These are phyloP conservation scores for Tympanuchus pallidicinctus DNA, from an alignment of 2,113 vertebrate species.

Conservation along the genomic window DNA sequence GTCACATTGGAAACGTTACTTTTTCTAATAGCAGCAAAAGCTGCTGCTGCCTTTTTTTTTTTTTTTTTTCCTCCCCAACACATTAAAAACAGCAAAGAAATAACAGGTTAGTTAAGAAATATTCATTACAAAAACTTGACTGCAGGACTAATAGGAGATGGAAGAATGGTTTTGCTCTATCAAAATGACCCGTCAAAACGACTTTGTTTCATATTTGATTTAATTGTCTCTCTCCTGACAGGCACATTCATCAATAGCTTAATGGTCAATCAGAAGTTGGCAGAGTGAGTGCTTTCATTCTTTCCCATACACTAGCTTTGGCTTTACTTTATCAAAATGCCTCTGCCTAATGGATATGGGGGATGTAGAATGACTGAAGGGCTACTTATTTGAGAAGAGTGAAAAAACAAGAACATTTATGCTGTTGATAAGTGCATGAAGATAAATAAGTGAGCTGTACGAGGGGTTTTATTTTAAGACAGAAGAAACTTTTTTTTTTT, in stretches of 20 bases:
- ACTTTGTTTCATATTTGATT: slow-evolving; percentile 99
- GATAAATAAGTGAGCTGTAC: slow-evolving; percentile 78
- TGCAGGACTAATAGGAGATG: slow-evolving; percentile 90
- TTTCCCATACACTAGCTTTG: slow-evolving; percentile 91
- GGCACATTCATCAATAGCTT: slow-evolving; percentile 99
- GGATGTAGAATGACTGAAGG: slow-evolving; percentile 82
- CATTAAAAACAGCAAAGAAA: slow-evolving; percentile 71
- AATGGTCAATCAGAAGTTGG: slow-evolving; percentile 99
- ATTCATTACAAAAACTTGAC: slow-evolving; percentile 87
- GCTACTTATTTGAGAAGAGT: slow-evolving; percentile 87
- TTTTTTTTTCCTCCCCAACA: neutral
- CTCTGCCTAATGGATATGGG: slow-evolving; percentile 94
- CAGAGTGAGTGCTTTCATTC: slow-evolving; percentile 95
- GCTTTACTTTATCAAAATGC: slow-evolving; percentile 97
- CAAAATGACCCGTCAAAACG: slow-evolving; percentile 96
- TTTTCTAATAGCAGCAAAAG: slow-evolving; percentile 50
- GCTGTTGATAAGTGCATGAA: slow-evolving; percentile 81
- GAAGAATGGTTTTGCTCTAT: slow-evolving; percentile 94
- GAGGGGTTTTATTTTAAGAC: slow-evolving; percentile 74
- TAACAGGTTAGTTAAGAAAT: slow-evolving; percentile 82
- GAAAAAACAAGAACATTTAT: slow-evolving; percentile 81
- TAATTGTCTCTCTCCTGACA: slow-evolving; percentile 99
- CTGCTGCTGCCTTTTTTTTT: neutral
- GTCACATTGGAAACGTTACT: slow-evolving; percentile 25
- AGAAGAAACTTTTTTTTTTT: slow-evolving; percentile 71